These are phyloP conservation scores for Podarcis muralis DNA, from an alignment of 2,113 vertebrate species.

Conservation along the genomic window DNA sequence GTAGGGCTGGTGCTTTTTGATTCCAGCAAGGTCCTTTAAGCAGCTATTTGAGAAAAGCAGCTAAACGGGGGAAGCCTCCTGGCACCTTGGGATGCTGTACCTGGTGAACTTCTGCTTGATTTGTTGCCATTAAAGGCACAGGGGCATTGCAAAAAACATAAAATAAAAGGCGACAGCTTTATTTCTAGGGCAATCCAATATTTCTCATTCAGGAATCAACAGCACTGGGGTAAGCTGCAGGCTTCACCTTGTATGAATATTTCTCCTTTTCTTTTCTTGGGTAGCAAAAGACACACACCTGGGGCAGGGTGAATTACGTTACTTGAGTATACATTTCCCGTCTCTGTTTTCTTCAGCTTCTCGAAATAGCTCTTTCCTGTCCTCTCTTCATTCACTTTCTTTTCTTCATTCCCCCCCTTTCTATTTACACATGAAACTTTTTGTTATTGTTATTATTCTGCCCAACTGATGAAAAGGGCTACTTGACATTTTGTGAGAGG, in stretches of 20 bases:
- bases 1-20: no score
- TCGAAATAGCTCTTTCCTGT: constrained; percentile 37
- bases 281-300: constrained; percentile 25
- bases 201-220: background rate
- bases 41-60: background rate
- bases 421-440: constrained; percentile 21
- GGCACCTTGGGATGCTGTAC: background rate
- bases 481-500: background rate
- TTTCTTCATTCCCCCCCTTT: background rate
- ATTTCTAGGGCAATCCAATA: background rate
- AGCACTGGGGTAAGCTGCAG: background rate
- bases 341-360: constrained; percentile 30
- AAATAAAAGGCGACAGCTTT: background rate
- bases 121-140: background rate
- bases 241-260: background rate
- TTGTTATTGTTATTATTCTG: background rate
- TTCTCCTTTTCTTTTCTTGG: background rate
- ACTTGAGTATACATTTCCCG: background rate
- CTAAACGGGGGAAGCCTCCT: background rate
- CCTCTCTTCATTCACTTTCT: background rate
- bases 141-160: background rate
- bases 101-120: background rate
- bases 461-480: background rate
- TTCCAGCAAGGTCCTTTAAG: background rate
- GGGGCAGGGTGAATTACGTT: background rate